These are phyloP conservation scores for Chionis minor DNA, from an alignment of 2,113 vertebrate species.

Conservation along the genomic window DNA sequence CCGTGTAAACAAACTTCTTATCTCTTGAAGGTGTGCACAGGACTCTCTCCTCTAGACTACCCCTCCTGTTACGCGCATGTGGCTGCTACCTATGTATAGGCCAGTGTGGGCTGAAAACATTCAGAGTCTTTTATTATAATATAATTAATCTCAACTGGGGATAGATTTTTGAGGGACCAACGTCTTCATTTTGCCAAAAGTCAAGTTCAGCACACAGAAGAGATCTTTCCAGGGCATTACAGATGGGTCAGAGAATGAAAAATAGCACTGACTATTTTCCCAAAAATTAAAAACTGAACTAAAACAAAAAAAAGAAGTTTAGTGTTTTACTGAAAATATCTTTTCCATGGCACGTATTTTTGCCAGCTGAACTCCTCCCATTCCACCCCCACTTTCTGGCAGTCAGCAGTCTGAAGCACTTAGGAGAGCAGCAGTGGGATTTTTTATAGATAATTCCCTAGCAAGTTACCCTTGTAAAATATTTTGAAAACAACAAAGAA, in stretches of 20 bases:
- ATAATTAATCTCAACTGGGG: not conserved
- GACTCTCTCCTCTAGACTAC: not conserved
- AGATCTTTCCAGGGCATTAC: not conserved
- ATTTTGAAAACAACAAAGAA: not conserved
- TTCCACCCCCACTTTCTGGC: not conserved
- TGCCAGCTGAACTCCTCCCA: not conserved
- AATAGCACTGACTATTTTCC: not conserved
- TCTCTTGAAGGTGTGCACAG: not conserved
- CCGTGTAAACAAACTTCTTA: not conserved
- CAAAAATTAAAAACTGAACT: not conserved
- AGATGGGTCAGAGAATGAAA: not conserved
- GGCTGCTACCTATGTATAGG: not conserved
- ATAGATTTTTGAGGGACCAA: not conserved
- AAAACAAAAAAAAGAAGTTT: not conserved
- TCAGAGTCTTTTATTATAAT: not conserved
- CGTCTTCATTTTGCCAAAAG: not conserved
- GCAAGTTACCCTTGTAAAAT: not conserved
- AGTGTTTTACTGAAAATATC: not conserved
- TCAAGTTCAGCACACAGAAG: not conserved
- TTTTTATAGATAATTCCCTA: not conserved
- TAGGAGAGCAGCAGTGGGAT: not conserved
- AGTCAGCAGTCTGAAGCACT: not conserved
- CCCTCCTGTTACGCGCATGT: not conserved
- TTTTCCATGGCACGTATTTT: not conserved
- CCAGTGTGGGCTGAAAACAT: not conserved